A percentile compares a stretch with the other conserved stretches of the same genome.
These are phyloP conservation scores for Climacteris rufus DNA, from an alignment of 2,113 vertebrate genomes.

Conservation along the genomic window DNA sequence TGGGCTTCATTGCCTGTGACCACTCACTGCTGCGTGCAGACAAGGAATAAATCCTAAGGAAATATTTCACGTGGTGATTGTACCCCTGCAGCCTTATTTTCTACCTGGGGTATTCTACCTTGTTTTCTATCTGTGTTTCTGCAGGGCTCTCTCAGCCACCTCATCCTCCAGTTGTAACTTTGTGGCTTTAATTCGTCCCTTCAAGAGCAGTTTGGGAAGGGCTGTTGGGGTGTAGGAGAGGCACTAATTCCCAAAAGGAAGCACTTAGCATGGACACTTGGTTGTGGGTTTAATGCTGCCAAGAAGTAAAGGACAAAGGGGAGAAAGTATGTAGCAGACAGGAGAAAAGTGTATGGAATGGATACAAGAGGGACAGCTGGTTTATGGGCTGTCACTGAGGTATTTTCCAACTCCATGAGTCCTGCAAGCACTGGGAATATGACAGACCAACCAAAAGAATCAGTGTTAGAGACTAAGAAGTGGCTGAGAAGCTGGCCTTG, in stretches of 20 bases:
- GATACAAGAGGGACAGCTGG: not conserved
- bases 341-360: not conserved
- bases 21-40: not conserved
- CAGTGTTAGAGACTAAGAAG: not conserved
- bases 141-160: not conserved
- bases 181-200: rapidly evolving
- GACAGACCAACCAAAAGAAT: not conserved
- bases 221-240: not conserved
- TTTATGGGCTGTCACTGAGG: not conserved
- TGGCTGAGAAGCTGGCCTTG: not conserved
- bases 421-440: not conserved
- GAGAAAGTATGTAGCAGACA: not conserved
- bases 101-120: not conserved
- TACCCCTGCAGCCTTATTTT: not conserved
- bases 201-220: not conserved
- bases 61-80: not conserved
- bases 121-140: not conserved
- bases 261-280: not conserved
- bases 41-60: not conserved
- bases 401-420: not conserved
- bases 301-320: not conserved
- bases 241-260: not conserved
- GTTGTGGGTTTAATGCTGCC: not conserved
- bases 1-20: not conserved
- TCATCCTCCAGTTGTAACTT: rapidly evolving